A percentile compares a stretch with the other conserved stretches of the same genome.
These are phyloP conservation scores for Scopus umbretta DNA, from an alignment of 2,113 vertebrate genomes.

Conservation along the genomic window DNA sequence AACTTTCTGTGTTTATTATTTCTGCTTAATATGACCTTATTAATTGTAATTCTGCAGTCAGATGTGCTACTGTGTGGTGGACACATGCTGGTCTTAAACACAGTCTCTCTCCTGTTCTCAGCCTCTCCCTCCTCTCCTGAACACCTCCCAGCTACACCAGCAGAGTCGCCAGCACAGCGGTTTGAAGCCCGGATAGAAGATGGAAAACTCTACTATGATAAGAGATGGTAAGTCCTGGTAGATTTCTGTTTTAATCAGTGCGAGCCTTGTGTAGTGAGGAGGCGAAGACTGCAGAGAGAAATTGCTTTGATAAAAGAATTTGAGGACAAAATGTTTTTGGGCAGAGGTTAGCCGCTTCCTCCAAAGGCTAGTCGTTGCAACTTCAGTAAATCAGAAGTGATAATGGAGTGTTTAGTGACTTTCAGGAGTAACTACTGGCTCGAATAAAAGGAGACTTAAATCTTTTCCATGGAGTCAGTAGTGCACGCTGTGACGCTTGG, in stretches of 20 bases:
- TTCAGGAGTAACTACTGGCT: neutral
- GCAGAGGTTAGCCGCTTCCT: neutral
- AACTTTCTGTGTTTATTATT: neutral
- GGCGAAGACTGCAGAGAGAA: neutral
- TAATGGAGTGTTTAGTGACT: neutral
- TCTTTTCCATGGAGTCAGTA: neutral
- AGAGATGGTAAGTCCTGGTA: conserved; percentile 84
- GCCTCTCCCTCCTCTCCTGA: conserved; percentile 93
- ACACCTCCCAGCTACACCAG: conserved; percentile 85
- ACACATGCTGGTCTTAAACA: neutral
- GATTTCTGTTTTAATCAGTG: neutral
- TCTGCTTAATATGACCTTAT: neutral
- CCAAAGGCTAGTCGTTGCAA: rapidly evolving
- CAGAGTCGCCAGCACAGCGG: conserved; percentile 87
- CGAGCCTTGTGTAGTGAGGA: neutral
- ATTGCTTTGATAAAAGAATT: neutral
- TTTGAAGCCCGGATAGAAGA: conserved; percentile 97
- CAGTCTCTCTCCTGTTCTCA: conserved; percentile 42
- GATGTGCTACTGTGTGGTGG: neutral
- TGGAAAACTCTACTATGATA: conserved; percentile 97
- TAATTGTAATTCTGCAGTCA: neutral
- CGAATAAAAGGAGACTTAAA: neutral
- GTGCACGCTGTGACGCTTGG: neutral
- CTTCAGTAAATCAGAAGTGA: neutral
- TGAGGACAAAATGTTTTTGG: neutral